Evolutionary conservation across 2,113 vertebrate genomes (phyloP), one percentile per base, ranked within the genome.

Genomic region (Tor tambroides): DNA sequence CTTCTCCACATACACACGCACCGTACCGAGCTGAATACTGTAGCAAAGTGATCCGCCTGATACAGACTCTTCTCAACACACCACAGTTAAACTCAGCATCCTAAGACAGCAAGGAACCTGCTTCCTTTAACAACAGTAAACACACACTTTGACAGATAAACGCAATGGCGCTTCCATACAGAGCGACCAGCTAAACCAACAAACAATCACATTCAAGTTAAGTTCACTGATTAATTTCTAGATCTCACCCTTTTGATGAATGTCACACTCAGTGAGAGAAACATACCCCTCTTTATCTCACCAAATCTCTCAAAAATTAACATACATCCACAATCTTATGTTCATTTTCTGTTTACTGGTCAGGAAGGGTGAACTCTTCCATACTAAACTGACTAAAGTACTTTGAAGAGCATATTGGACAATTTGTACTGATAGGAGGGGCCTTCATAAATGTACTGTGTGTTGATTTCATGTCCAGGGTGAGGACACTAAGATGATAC

Each of bases 171-270:
- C 28, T 30, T 38, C 54, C 54, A 77, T 21, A 69, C 77, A 84
- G 88, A 84, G 11, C 26, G 26, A 74, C 35, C 30, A 86, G 26
- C 74, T 69, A 26, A 88, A 77, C 69, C 72, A 82, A 79, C n/a
- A 46, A 69, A 82, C 15, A 49, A 14, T 38, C 76, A 69, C 26
- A 26, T 41, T 74, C 69, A 30, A 46, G 10, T 46, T 46, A 46
- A 2, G 0, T 46, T 46, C 43, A 46, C 30, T 26, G 19, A 61
- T 83, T 61, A 51, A 12, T 49, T 6, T 80, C 14, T 75, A 21
- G 9, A 30, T 86, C 71, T 88, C 86, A 87, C 80, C 35, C 67
- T 35, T 80, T 88, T 76, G 67, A 81, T 80, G 54, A 75, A 75
- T 65, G 65, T 80, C 82, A 85, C 87, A 88, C 54, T 43, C 23